Conservation (phyloP, 2,797 vertebrate species). For the Alouatta caraya region DNA sequence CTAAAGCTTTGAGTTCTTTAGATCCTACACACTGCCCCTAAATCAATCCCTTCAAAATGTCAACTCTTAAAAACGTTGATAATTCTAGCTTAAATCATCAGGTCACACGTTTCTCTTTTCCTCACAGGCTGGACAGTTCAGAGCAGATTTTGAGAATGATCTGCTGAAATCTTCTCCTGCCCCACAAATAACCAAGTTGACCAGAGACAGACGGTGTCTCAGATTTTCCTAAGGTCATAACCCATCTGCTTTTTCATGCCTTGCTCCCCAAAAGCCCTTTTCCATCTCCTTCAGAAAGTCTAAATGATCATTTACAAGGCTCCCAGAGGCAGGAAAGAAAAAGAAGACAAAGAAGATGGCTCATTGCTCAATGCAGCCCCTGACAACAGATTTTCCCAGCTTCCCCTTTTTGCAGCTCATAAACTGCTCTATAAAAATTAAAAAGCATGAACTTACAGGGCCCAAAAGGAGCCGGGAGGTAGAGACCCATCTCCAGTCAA, state of each 20-base stretch:
- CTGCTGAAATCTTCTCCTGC: neutral
- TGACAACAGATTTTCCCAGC: constrained; percentile 60
- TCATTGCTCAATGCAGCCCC: constrained; percentile 58
- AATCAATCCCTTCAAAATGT: neutral
- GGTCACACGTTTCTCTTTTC: neutral
- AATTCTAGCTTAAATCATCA: constrained; percentile 9
- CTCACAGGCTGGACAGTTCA: neutral
- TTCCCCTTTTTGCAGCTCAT: constrained; percentile 27
- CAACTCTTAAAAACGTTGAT: neutral
- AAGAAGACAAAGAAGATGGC: constrained; percentile 41
- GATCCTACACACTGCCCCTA: neutral
- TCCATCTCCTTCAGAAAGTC: neutral
- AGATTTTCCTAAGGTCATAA: constrained; percentile 44
- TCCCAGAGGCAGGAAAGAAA: constrained; percentile 20
- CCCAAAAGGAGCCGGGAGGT: constrained; percentile 42
- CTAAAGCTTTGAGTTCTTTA: neutral
- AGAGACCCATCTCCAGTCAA: constrained; percentile 20
- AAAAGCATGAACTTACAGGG: constrained; percentile 69
- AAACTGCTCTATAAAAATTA: constrained; percentile 75
- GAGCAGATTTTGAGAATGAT: constrained; percentile 1
- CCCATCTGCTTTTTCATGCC: neutral
- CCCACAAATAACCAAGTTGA: neutral
- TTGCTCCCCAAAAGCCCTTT: neutral
- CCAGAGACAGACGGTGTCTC: constrained; percentile 29
- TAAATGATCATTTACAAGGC: constrained; percentile 62